Evolutionary conservation across 2,797 vertebrate species (phyloP), one percentile per base, ranked within the genome.

Genomic region (Cetoscarus ocellatus): DNA sequence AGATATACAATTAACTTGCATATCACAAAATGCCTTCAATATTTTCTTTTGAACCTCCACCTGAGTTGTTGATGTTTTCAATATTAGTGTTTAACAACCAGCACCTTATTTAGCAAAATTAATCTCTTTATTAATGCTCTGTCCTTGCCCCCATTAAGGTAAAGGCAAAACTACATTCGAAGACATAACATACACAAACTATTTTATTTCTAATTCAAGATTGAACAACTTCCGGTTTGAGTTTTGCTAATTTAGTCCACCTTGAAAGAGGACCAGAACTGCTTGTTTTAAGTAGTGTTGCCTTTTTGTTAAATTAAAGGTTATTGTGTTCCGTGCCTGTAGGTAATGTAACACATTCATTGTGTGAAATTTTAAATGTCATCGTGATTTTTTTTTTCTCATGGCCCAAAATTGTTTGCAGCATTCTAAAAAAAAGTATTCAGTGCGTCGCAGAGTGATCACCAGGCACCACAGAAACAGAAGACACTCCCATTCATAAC

Each of bases 161-260:
- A 27, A 39, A 39, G 38, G 7, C 9, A 39, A 39, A 39, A 3
- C 38, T 7, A 39, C 7, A 39, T 39, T 2, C 7, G 9, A 39
- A 39, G 38, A 7, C 38, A 1, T 19, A 57, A 18, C 10, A 35
- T 6, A 15, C 3, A 15, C 1, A 0, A 3, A 7, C 34, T 0
- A 13, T 61, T 73, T 78, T 70, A 73, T 73, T 70, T 5, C 61
- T 73, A 75, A 6, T 40, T 14, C 10, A 8, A 8, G 44, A 6
- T 53, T 36, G 4, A 13, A 9, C 0, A 10, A 42, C 35, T 42
- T 84, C 68, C 55, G 18, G 45, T 54, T 6, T 1, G 6, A 0
- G 3, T 39, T 8, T 17, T 8, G 12, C 42, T 67, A 1, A 61
- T 6, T 40, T 14, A 35, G 1, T 15, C 6, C 2, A 9, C 1